Conservation (phyloP, 2,113 vertebrate genomes). For the Syngnathus typhle region DNA sequence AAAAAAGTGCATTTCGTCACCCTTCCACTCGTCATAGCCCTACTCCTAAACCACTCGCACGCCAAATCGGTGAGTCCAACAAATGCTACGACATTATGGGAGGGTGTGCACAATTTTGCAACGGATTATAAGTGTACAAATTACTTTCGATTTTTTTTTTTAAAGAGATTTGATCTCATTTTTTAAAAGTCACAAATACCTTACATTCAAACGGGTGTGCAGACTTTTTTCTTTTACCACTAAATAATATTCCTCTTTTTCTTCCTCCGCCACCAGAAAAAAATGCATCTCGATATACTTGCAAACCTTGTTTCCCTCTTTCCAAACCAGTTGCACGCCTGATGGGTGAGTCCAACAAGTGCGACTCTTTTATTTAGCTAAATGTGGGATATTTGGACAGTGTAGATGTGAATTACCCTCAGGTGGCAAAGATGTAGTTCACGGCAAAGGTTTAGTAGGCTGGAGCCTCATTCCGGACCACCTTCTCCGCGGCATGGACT, state of each 20-base stretch:
- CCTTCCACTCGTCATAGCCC: background rate
- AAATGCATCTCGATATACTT: rapidly evolving
- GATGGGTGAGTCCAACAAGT: slow-evolving; percentile 52
- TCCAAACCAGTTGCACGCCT: slow-evolving; percentile 68
- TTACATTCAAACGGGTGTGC: background rate
- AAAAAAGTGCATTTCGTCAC: background rate
- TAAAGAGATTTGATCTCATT: background rate
- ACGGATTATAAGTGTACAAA: no score
- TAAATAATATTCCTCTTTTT: no score
- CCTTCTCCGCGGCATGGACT: slow-evolving; percentile 62
- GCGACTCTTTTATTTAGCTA: background rate
- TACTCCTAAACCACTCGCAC: slow-evolving; percentile 40
- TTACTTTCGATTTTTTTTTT: no score
- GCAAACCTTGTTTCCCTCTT: slow-evolving; percentile 36
- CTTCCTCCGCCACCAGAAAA: background rate
- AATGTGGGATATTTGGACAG: background rate
- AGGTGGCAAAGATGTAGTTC: background rate
- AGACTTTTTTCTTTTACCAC: background rate
- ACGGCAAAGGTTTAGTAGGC: slow-evolving; percentile 27
- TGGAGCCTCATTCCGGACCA: slow-evolving; percentile 65
- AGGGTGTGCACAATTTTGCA: no score
- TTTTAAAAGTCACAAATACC: background rate
- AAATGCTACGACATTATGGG: no score
- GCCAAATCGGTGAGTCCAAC: slow-evolving; percentile 59
- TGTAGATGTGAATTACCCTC: no score